A percentile compares a stretch with the other conserved stretches of the same genome.
phyloP scores from a whole-genome alignment of 2,888 invertebrate genomes.

The Lepidocyrtoides sp. region DNA sequence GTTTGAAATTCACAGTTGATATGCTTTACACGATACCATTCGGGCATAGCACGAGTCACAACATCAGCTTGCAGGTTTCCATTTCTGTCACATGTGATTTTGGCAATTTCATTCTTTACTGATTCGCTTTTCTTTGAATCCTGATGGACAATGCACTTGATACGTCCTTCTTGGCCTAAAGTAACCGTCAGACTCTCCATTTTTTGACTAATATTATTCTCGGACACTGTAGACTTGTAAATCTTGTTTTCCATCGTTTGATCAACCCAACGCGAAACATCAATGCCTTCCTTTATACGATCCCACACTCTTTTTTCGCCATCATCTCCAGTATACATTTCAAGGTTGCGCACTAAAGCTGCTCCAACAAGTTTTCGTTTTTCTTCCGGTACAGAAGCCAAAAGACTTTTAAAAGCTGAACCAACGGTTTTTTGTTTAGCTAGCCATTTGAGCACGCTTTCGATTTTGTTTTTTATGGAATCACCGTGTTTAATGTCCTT shows the following conservation, averaged over 20 bases:
- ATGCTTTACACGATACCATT: conserved; percentile 90
- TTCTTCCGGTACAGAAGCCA: background rate
- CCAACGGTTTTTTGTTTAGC: conserved; percentile 90
- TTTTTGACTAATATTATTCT: background rate
- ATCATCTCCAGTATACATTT: conserved; percentile 85
- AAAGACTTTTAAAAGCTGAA: conserved; percentile 87
- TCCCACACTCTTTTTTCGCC: conserved; percentile 80
- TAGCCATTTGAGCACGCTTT: conserved; percentile 92
- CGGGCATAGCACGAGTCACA: conserved; percentile 87
- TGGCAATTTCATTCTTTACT: background rate
- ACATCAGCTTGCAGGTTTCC: background rate
- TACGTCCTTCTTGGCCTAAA: background rate
- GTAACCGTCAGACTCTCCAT: background rate
- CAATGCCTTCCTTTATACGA: background rate
- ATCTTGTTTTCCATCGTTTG: conserved; percentile 79
- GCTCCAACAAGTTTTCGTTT: conserved; percentile 84
- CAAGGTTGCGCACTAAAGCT: conserved; percentile 83
- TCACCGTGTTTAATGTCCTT: conserved; percentile 85
- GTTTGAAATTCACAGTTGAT: conserved; percentile 89
- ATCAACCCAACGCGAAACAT: conserved; percentile 68
- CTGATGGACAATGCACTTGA: background rate
- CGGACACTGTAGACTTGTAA: too few species aligned
- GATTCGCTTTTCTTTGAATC: background rate
- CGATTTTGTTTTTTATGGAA: conserved; percentile 90
- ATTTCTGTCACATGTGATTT: background rate